A percentile compares a stretch with the other conserved stretches of the same genome.
Conservation (phyloP, 2,797 vertebrate species). For the Podarcis siculus region DNA sequence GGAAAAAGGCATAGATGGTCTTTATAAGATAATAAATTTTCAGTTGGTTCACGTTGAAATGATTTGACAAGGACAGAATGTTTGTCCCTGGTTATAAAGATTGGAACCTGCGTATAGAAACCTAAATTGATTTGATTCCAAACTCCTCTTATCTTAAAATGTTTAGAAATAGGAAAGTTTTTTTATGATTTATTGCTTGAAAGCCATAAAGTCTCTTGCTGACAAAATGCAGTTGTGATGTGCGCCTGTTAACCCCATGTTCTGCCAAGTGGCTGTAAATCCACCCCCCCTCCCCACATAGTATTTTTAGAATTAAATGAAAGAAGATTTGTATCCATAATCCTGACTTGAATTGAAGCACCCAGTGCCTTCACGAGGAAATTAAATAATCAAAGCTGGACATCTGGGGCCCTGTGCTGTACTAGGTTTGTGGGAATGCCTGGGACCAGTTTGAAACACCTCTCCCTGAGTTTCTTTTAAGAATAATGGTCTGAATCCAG, state of each 20-base stretch:
- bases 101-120: conserved; percentile 78
- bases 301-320: conserved; percentile 29
- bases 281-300: conserved; percentile 3
- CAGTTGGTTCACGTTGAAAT: conserved; percentile 77
- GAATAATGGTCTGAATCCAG: neutral
- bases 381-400: neutral
- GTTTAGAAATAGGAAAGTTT: conserved; percentile 83
- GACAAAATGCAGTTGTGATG: conserved; percentile 71
- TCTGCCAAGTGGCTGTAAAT: conserved; percentile 70
- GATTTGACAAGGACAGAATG: conserved; percentile 78
- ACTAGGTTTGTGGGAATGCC: neutral
- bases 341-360: rapidly evolving
- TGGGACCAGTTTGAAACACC: neutral
- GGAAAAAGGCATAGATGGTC: conserved; percentile 52
- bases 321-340: neutral
- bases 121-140: conserved; percentile 88
- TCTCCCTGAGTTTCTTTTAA: neutral
- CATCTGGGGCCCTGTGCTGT: no score
- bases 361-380: neutral
- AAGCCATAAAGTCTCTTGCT: conserved; percentile 82
- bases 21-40: conserved; percentile 78
- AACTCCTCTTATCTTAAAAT: conserved; percentile 87
- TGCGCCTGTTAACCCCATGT: conserved; percentile 73
- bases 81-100: conserved; percentile 77
- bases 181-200: conserved; percentile 92